Conservation (phyloP, 2,797 vertebrate species). For the Chrysolophus pictus region DNA sequence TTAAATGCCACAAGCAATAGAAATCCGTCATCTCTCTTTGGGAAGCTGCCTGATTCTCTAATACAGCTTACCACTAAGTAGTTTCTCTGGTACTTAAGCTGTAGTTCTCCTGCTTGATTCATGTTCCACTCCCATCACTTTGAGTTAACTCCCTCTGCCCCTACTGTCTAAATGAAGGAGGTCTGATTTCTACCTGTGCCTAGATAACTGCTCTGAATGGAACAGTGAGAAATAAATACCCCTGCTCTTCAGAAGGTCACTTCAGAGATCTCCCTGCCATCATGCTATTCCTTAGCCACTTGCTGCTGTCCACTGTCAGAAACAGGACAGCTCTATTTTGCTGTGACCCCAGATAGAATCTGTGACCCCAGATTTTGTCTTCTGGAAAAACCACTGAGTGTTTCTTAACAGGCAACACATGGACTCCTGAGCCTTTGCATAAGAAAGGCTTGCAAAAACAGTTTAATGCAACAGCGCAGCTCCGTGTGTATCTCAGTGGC, state of each 20-base stretch:
- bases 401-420: not conserved
- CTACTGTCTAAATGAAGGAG: not conserved
- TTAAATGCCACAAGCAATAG: slow-evolving; percentile 60
- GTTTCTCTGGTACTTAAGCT: slow-evolving; percentile 66
- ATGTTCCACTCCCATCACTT: slow-evolving; percentile 48
- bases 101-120: slow-evolving; percentile 65
- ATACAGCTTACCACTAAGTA: slow-evolving; percentile 69
- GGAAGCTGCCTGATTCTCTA: slow-evolving; percentile 74
- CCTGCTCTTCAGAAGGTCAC: not conserved
- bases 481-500: not conserved
- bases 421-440: not conserved
- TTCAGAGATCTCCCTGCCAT: not conserved
- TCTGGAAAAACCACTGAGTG: not conserved
- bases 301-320: not conserved
- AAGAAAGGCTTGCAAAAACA: slow-evolving; percentile 4
- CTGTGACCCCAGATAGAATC: not conserved
- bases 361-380: not conserved
- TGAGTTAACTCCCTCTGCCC: slow-evolving; percentile 33
- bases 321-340: not conserved
- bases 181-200: slow-evolving; percentile 3
- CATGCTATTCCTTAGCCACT: not conserved
- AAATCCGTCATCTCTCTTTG: slow-evolving; percentile 65
- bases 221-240: slow-evolving; percentile 23
- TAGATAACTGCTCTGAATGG: slow-evolving; percentile 2
- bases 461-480: not conserved